Evolutionary conservation across 2,797 vertebrate genomes (phyloP).

Genomic region (Helicolenus hilgendorfi): DNA sequence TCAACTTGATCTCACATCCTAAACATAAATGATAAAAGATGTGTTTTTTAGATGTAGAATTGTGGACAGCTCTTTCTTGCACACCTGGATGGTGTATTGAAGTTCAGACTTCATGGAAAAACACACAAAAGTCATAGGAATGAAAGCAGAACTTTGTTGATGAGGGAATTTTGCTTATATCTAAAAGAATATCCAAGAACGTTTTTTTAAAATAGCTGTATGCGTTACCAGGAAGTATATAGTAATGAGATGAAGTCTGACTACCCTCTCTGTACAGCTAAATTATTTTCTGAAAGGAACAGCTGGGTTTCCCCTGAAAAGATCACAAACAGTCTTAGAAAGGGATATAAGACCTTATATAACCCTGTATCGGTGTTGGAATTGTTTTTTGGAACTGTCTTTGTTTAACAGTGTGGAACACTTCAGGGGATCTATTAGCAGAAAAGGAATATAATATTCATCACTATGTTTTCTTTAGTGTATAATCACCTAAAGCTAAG

Average conservation of each 20-base stretch:
- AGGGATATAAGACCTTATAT: neutral
- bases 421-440: neutral
- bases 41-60: neutral
- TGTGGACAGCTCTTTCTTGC: too few relatives aligned
- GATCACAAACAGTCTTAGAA: neutral
- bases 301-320: neutral
- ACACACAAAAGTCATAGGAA: neutral
- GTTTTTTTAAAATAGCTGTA: neutral
- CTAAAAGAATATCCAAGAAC: neutral
- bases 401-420: neutral
- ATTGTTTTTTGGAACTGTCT: neutral
- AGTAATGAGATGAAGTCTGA: neutral
- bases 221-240: neutral
- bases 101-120: neutral
- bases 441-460: neutral
- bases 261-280: neutral
- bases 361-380: neutral
- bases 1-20: neutral
- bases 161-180: neutral
- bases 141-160: neutral
- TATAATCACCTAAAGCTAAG: too few relatives aligned
- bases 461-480: too few relatives aligned
- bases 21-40: neutral
- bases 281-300: neutral
- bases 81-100: too few relatives aligned